phyloP scores from a whole-genome alignment of 2,888 invertebrate genomes.

The Agrochola lychnidis region DNA sequence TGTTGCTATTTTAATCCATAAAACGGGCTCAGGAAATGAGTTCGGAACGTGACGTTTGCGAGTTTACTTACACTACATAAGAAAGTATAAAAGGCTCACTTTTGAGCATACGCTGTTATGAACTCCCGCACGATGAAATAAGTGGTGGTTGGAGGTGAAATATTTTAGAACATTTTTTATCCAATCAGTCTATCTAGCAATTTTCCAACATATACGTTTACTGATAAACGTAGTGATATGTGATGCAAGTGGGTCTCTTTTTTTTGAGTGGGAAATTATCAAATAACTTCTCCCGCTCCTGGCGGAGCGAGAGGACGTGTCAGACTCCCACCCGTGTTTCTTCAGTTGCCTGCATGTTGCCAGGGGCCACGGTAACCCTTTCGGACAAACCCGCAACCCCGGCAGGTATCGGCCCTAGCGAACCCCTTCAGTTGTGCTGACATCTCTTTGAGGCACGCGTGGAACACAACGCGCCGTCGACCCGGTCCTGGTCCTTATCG shows the following conservation, averaged over 20 bases:
- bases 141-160: not conserved
- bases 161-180: not conserved
- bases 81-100: constrained; percentile 31
- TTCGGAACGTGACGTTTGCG: constrained; percentile 51
- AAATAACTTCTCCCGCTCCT: too few species aligned
- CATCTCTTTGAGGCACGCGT: too few species aligned
- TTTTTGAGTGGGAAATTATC: too few species aligned
- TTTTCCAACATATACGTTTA: not conserved
- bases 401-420: too few species aligned
- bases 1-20: constrained; percentile 50
- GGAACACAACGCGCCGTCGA: too few species aligned
- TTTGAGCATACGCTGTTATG: constrained; percentile 19
- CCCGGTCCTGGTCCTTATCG: too few species aligned
- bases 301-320: too few species aligned
- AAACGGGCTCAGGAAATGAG: constrained; percentile 50
- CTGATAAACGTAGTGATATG: not conserved
- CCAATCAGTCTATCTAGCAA: not conserved
- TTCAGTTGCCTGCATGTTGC: too few species aligned
- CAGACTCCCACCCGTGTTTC: too few species aligned
- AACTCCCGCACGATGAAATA: constrained; percentile 4
- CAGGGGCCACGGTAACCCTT: too few species aligned
- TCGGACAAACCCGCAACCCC: too few species aligned
- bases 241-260: not conserved
- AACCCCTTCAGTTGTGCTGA: too few species aligned
- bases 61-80: constrained; percentile 33